phyloP scores from a whole-genome alignment of 2,888 invertebrate species.

The Syritta pipiens region DNA sequence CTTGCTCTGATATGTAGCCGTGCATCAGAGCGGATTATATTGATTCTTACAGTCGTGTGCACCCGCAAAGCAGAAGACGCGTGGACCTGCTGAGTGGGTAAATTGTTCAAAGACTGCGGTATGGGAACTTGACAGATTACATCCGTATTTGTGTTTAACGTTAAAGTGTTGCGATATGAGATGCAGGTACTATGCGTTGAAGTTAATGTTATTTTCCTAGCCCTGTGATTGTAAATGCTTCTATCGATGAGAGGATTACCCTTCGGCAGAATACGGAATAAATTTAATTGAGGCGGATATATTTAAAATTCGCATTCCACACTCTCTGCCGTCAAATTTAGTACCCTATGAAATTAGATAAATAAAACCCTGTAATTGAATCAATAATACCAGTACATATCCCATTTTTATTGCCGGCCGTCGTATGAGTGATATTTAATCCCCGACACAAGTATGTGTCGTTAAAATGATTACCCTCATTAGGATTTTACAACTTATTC shows the following conservation, averaged over 20 bases:
- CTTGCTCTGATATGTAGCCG: not conserved
- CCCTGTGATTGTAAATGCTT: too few relatives aligned
- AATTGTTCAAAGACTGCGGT: slow-evolving; percentile 50
- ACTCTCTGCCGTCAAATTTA: slow-evolving; percentile 2
- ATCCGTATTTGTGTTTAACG: too few relatives aligned
- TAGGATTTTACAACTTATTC: slow-evolving; percentile 61
- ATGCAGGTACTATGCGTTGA: too few relatives aligned
- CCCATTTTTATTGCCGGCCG: slow-evolving; percentile 19
- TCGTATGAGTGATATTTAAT: slow-evolving; percentile 50
- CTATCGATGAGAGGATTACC: too few relatives aligned
- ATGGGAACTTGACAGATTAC: slow-evolving; percentile 7
- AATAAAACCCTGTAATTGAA: slow-evolving; percentile 47
- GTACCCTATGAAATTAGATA: not conserved
- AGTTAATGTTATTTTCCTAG: too few relatives aligned
- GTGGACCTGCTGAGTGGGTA: slow-evolving; percentile 20
- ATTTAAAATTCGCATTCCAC: slow-evolving; percentile 2
- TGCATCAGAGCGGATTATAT: slow-evolving; percentile 21
- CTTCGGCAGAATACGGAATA: too few relatives aligned
- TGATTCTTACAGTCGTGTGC: slow-evolving; percentile 51
- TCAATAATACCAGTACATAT: slow-evolving; percentile 51
- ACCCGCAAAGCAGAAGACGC: slow-evolving; percentile 21
- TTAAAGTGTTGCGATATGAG: too few relatives aligned
- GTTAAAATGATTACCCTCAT: slow-evolving; percentile 59
- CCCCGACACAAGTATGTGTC: slow-evolving; percentile 25
- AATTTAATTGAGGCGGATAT: too few relatives aligned